phyloP scores from a whole-genome alignment of 1,140 invertebrate species.

The Lithobius niger region DNA sequence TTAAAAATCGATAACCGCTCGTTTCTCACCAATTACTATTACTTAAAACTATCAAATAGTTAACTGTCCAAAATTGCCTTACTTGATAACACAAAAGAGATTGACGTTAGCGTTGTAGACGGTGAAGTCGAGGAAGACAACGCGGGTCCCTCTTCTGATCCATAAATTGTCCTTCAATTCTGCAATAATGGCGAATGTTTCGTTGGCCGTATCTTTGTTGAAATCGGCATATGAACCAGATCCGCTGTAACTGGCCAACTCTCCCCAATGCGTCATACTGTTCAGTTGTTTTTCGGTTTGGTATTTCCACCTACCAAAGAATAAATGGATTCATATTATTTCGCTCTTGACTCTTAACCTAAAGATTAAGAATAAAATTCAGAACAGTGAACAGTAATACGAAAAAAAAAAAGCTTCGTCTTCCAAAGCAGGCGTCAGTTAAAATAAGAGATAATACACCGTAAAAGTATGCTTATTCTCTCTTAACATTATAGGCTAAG shows the following conservation, averaged over 20 bases:
- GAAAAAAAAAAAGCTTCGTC: too few species aligned
- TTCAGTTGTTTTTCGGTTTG: conserved; percentile 30
- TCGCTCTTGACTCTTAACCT: too few species aligned
- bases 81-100: conserved; percentile 52
- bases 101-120: conserved; percentile 64
- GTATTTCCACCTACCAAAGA: conserved; percentile 37
- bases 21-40: too few species aligned
- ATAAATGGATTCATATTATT: too few species aligned
- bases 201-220: conserved; percentile 24
- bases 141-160: conserved; percentile 52
- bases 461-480: too few species aligned
- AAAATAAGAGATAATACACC: too few species aligned
- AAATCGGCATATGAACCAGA: conserved; percentile 40
- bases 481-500: too few species aligned
- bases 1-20: too few species aligned
- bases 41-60: too few species aligned
- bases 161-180: conserved; percentile 46
- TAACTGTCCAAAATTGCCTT: conserved; percentile 19
- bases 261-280: conserved; percentile 37
- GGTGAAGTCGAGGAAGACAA: conserved; percentile 55
- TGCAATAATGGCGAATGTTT: conserved; percentile 33
- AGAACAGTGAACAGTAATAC: too few species aligned
- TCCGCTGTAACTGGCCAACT: conserved; percentile 43
- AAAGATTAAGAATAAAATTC: too few species aligned
- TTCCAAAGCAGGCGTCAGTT: too few species aligned